A percentile compares a stretch with the other conserved stretches of the same genome.
phyloP scores from a whole-genome alignment of 2,797 vertebrate species.

The Trichosurus vulpecula region DNA sequence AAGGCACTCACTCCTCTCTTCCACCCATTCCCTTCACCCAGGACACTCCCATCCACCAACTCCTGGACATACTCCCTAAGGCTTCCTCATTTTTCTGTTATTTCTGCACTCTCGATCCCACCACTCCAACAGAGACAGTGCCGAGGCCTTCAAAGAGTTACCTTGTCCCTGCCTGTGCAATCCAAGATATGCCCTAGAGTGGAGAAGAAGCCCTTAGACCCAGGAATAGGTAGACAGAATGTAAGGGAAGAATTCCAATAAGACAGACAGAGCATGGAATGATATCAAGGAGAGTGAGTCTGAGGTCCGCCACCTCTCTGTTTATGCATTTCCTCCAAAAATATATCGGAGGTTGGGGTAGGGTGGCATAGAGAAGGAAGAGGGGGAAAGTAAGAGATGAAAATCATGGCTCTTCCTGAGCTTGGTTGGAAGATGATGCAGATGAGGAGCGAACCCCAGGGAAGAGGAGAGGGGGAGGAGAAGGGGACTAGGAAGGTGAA shows the following conservation, averaged over 20 bases:
- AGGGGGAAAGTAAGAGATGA: not conserved
- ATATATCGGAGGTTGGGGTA: conserved; percentile 17
- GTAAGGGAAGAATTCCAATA: not conserved
- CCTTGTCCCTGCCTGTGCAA: not conserved
- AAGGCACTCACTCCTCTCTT: not conserved
- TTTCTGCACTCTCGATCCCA: not conserved
- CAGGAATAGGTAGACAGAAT: not conserved
- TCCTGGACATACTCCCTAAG: not conserved
- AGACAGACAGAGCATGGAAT: not conserved
- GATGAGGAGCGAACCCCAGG: conserved; percentile 41
- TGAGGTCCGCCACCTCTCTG: not conserved
- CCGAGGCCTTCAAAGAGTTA: not conserved
- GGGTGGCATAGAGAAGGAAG: conserved; percentile 10
- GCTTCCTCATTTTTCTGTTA: not conserved
- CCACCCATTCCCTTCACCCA: conserved; percentile 6
- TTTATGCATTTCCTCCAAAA: conserved; percentile 25
- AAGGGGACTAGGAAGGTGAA: not conserved
- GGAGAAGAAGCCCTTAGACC: conserved; percentile 28
- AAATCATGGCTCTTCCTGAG: conserved; percentile 56
- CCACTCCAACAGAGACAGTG: not conserved
- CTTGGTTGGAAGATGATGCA: conserved; percentile 54
- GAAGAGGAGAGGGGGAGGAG: conserved; percentile 18
- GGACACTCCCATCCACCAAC: not conserved
- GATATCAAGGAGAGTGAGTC: not conserved
- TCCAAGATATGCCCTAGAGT: not conserved